A percentile compares a stretch with the other conserved stretches of the same genome.
Conservation (phyloP, 2,113 vertebrate genomes). For the Cinclus mexicanus region DNA sequence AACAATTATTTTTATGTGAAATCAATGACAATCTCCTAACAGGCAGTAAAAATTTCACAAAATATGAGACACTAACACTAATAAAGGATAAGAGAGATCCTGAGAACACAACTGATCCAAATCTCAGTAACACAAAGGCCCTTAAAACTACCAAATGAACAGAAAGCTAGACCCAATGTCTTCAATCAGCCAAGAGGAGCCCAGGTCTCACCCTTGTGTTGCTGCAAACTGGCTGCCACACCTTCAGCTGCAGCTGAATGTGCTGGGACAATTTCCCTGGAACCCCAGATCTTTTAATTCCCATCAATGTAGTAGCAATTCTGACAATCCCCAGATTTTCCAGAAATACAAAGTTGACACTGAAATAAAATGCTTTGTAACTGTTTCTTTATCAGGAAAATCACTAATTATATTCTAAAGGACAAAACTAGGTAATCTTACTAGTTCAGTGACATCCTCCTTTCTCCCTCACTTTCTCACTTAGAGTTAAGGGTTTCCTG, state of each 20-base stretch:
- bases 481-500: neutral
- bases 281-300: neutral
- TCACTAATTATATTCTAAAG: neutral
- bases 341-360: neutral
- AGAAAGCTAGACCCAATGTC: neutral
- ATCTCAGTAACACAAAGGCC: neutral
- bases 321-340: neutral
- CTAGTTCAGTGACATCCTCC: neutral
- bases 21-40: neutral
- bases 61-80: neutral
- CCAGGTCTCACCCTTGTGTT: neutral
- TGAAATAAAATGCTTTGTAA: neutral
- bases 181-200: neutral
- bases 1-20: neutral
- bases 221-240: neutral
- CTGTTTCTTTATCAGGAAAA: neutral
- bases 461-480: neutral
- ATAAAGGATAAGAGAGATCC: neutral
- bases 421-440: neutral
- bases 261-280: neutral
- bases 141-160: neutral
- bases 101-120: neutral
- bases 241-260: neutral
- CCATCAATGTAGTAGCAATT: fast-evolving
- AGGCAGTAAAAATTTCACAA: neutral